Conservation (phyloP, 92 coral and sea anemone genomes). For the Pocillopora grandis region DNA sequence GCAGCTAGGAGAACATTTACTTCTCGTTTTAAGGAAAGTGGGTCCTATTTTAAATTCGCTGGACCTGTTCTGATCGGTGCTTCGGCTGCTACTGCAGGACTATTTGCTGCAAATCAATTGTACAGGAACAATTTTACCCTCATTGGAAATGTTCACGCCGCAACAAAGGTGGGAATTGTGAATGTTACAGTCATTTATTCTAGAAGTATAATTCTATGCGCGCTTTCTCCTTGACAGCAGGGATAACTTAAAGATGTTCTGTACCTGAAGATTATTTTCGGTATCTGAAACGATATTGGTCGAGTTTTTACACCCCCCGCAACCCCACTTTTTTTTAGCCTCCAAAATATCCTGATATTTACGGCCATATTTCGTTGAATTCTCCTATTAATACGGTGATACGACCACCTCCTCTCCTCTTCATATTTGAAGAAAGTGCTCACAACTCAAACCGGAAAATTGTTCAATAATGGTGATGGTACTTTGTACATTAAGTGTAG, state of each 20-base stretch:
- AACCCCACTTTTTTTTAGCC: no score
- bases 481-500: no score
- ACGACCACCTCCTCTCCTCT: no score
- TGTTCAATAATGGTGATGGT: no score
- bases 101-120: conserved; percentile 60
- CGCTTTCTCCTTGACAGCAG: neutral
- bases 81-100: conserved; percentile 65
- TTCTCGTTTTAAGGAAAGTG: conserved; percentile 9
- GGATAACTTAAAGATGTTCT: neutral
- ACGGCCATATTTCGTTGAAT: no score
- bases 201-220: neutral
- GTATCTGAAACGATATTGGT: no score
- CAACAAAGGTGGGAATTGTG: conserved; percentile 45
- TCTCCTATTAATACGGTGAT: no score
- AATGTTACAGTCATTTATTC: neutral
- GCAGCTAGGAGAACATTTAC: conserved; percentile 12
- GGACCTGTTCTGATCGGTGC: conserved; percentile 89
- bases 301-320: no score
- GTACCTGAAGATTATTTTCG: no score
- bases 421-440: no score
- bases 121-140: conserved; percentile 45
- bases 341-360: no score
- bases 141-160: conserved; percentile 72
- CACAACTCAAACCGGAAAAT: no score
- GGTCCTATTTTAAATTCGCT: conserved; percentile 47